Evolutionary conservation across 1,140 invertebrate species (phyloP).

Genomic region (Zaprionus nigranus): DNA sequence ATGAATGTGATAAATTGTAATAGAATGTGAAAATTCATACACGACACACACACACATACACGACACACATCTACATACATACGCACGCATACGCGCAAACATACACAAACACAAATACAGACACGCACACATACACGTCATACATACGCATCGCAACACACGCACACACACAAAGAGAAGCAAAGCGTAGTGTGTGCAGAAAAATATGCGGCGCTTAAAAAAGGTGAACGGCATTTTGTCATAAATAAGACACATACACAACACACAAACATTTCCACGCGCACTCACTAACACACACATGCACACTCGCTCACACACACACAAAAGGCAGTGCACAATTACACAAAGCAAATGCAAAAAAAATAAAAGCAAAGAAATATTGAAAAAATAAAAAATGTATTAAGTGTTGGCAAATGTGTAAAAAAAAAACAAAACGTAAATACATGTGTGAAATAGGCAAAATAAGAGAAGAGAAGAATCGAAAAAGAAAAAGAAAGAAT

Average conservation of each 20-base stretch:
- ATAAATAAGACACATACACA: slow-evolving; percentile 39
- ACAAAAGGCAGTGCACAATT: slow-evolving; percentile 13
- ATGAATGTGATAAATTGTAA: slow-evolving; percentile 79
- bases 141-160: slow-evolving; percentile 14
- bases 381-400: slow-evolving; percentile 1
- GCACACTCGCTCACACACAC: background rate
- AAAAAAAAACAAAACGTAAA: slow-evolving; percentile 12
- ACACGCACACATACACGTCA: slow-evolving; percentile 27
- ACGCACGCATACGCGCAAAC: slow-evolving; percentile 23
- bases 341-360: slow-evolving; percentile 28
- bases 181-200: slow-evolving; percentile 78
- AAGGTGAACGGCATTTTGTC: slow-evolving; percentile 81
- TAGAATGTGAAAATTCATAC: slow-evolving; percentile 75
- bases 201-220: slow-evolving; percentile 82
- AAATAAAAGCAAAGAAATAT: slow-evolving; percentile 3
- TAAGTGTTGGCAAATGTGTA: slow-evolving; percentile 24
- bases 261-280: slow-evolving; percentile 1
- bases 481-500: background rate
- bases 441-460: slow-evolving; percentile 27
- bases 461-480: slow-evolving; percentile 9
- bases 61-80: slow-evolving; percentile 21
- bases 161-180: slow-evolving; percentile 32
- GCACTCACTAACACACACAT: background rate
- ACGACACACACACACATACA: slow-evolving; percentile 26
- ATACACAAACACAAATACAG: slow-evolving; percentile 31